These are phyloP conservation scores for Pocota personata DNA, from an alignment of 2,888 invertebrate genomes.

Conservation along the genomic window DNA sequence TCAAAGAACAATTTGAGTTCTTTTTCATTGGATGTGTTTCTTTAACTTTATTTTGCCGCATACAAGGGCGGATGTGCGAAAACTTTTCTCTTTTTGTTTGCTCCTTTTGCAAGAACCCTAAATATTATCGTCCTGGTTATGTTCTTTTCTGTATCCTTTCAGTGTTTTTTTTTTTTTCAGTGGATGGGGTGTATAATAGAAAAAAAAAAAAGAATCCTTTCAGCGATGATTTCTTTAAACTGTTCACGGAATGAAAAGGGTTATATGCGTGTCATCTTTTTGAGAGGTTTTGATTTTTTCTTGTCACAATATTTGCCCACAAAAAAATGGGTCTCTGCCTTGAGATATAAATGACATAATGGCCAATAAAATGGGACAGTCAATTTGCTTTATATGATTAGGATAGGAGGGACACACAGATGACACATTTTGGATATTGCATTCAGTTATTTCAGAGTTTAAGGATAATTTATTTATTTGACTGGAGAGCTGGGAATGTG, in stretches of 20 bases:
- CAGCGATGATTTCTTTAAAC: constrained; percentile 22
- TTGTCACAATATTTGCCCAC: not conserved
- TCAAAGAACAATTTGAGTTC: constrained; percentile 35
- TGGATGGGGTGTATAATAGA: not conserved
- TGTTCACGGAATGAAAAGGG: constrained; percentile 1
- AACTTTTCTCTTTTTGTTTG: not conserved
- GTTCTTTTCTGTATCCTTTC: not conserved
- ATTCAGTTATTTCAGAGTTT: not conserved
- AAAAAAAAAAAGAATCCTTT: not conserved
- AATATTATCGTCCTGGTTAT: constrained; percentile 3
- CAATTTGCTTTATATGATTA: not conserved
- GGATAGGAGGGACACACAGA: not conserved
- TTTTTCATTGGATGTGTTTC: not conserved
- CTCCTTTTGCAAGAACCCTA: not conserved
- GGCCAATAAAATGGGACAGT: constrained; percentile 5
- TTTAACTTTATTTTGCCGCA: not conserved
- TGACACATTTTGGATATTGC: not conserved
- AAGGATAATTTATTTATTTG: not conserved
- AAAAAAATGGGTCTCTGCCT: not conserved
- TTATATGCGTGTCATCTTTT: constrained; percentile 12
- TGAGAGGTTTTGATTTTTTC: not conserved
- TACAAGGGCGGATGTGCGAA: not conserved
- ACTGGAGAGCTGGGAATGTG: not conserved
- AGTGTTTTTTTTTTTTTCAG: not conserved
- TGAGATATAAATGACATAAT: constrained; percentile 15